Base-by-base conservation (phyloP, 2,888 invertebrate species). In the Kuschelorhynchus macadamiae region DNA sequence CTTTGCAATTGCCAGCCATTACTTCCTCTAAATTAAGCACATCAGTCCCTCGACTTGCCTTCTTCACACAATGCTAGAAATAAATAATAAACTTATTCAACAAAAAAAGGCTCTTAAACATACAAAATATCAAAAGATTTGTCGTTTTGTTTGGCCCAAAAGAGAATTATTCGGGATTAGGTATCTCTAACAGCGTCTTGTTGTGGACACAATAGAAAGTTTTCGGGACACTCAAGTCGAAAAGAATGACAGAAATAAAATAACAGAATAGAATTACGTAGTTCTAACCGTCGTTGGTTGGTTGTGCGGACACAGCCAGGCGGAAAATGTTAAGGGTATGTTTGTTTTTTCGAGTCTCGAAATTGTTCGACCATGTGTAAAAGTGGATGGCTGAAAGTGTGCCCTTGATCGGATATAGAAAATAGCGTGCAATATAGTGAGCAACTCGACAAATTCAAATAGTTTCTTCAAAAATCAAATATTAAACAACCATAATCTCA, bases 141-240 rank as follows among this genome's bases (percentile, higher is more conserved):
- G 52, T 60, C 61, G 52, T 41, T 53, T 44, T 63, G 46, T 55
- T 53, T 32, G 42, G 32, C 1, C 16, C 32, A 47, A 42, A 25
- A 16, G 47, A 63, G 62, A 63, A 53, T 55, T 42, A 63, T 53
- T 53, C 39, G 36, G 62, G 53, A 63, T 63, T 63, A 63, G 20
- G 33, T 63, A 44, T 53, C 32, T 49, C 32, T 52, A 33, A 46
- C 59, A 46, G 50, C 50, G 39, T 44, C 16, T 18, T 33, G 36
- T 33, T 32, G 33, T 36, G 12, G 59, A 49, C 11, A 64, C 64
- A 64, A 56, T 64, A 12, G 49, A 39, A 49, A 20, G 39, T 49
- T 49, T 64, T 56, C 49, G 41, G 49, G 64, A 64, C 56, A 56
- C 56, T 55, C 30, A 20, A 61, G 55, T 64, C 44, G 36, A 46